Evolutionary conservation across 2,797 vertebrate species (phyloP).

Genomic region (Mus spretus): DNA sequence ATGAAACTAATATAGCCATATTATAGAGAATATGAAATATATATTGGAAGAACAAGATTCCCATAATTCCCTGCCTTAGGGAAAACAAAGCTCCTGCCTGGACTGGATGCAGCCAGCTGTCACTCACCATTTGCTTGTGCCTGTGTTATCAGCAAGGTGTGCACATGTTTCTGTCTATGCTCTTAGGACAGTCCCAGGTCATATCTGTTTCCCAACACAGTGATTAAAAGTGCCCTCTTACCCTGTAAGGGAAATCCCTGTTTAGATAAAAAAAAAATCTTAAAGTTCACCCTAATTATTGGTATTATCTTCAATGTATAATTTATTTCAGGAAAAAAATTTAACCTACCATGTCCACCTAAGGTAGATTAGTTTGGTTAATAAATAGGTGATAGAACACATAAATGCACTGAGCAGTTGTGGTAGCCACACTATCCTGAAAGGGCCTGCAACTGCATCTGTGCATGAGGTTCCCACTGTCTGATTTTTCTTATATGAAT

Average conservation of each 20-base stretch:
- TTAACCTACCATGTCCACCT: slow-evolving; percentile 10
- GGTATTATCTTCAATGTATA: slow-evolving; percentile 23
- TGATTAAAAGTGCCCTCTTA: not conserved
- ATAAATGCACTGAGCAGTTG: not conserved
- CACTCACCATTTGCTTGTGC: not conserved
- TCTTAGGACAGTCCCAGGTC: not conserved
- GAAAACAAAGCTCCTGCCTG: not conserved
- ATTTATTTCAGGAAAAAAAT: not conserved
- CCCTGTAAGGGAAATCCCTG: not conserved
- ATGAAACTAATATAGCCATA: slow-evolving; percentile 74
- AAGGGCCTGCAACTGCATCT: no score
- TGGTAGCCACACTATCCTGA: fast-evolving
- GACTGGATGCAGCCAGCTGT: not conserved
- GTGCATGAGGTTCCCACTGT: no score
- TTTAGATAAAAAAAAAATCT: slow-evolving; percentile 13
- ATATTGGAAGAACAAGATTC: not conserved
- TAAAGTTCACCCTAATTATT: slow-evolving; percentile 36
- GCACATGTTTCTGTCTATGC: not conserved
- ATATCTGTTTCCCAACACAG: not conserved
- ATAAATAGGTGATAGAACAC: not conserved
- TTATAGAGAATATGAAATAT: slow-evolving; percentile 72
- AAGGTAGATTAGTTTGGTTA: not conserved
- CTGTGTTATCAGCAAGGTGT: not conserved
- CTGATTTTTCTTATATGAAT: not conserved
- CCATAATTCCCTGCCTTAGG: slow-evolving; percentile 5